Conservation (phyloP, 2,113 vertebrate species). For the Xenus cinereus region DNA sequence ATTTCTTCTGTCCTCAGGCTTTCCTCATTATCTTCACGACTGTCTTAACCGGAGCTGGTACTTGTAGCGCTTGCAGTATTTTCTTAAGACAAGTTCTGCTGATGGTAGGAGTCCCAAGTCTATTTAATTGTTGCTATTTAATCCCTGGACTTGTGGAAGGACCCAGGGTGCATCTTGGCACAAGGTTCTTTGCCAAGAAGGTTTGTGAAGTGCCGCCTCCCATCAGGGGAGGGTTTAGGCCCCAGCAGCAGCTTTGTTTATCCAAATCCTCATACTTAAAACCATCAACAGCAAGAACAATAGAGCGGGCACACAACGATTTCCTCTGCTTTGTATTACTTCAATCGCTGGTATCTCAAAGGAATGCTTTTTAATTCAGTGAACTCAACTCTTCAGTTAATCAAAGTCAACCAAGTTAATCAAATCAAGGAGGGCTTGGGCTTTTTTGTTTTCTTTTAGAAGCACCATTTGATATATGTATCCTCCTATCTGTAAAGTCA, state of each 20-base stretch:
- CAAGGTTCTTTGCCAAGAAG: neutral
- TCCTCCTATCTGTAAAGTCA: neutral
- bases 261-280: neutral
- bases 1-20: conserved; percentile 18
- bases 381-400: conserved; percentile 16
- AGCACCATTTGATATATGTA: neutral
- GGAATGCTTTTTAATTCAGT: conserved; percentile 34
- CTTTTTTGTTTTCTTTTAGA: neutral
- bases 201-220: neutral
- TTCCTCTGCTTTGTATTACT: conserved; percentile 18
- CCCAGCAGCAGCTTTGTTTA: neutral
- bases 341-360: conserved; percentile 34
- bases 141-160: neutral
- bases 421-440: neutral
- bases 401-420: conserved; percentile 24
- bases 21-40: conserved; percentile 4
- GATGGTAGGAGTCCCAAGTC: neutral
- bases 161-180: neutral
- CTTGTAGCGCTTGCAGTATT: neutral
- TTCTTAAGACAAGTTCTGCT: neutral
- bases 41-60: neutral
- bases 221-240: neutral
- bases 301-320: neutral
- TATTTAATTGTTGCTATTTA: neutral
- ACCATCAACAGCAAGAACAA: conserved; percentile 14